phyloP scores from a whole-genome alignment of 2,113 vertebrate species.

The Paracanthobrama guichenoti region DNA sequence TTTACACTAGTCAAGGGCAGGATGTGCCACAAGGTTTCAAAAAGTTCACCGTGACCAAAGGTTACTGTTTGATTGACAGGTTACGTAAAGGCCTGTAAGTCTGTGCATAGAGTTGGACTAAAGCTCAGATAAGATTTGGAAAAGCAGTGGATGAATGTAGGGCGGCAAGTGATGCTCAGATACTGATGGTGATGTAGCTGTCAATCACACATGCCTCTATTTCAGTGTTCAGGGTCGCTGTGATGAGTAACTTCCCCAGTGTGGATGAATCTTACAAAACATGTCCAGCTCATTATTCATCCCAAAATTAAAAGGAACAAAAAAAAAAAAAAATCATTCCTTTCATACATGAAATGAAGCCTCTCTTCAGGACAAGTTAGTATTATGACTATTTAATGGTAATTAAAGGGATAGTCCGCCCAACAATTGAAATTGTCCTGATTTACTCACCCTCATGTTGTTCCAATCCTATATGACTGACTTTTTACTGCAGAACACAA shows the following conservation, averaged over 20 bases:
- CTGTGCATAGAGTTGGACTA: not conserved
- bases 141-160: conserved; percentile 44
- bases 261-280: not conserved
- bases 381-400: not conserved
- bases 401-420: not conserved
- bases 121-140: not conserved
- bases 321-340: not conserved
- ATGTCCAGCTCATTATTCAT: not conserved
- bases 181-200: conserved; percentile 43
- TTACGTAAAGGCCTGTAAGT: not conserved
- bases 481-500: not conserved
- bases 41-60: not conserved
- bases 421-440: not conserved
- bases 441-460: not conserved
- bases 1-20: conserved; percentile 16
- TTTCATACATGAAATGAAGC: not conserved
- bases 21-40: not conserved
- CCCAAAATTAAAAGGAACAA: not conserved
- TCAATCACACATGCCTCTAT: conserved; percentile 40
- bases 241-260: not conserved
- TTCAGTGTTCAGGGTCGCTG: conserved; percentile 31
- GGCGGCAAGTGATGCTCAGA: conserved; percentile 38
- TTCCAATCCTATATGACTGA: not conserved
- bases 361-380: not conserved
- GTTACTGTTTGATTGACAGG: not conserved